Evolutionary conservation across 1,140 invertebrate species (phyloP).

Genomic region (Chelonus insularis): DNA sequence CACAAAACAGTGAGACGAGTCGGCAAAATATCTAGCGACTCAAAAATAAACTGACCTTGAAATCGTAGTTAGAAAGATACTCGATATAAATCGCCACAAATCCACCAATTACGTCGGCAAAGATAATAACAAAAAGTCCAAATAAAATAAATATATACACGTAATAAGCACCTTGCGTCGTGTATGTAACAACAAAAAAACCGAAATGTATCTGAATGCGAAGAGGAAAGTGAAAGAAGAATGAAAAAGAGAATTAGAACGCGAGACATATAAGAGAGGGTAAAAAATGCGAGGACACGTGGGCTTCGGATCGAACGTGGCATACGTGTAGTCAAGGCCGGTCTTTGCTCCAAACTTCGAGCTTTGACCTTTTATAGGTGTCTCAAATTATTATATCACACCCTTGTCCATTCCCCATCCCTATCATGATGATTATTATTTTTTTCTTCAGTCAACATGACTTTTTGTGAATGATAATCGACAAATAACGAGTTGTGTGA

Average conservation of each 20-base stretch:
- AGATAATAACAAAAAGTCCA: too few species aligned
- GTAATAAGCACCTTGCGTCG: neutral
- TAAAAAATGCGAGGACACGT: constrained; percentile 28
- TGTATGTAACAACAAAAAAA: too few species aligned
- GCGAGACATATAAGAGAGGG: constrained; percentile 11
- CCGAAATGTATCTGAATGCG: neutral
- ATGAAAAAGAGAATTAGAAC: constrained; percentile 16
- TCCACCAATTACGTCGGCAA: too few species aligned
- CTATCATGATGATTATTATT: too few species aligned
- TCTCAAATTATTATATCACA: constrained; percentile 34
- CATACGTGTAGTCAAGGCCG: constrained; percentile 33
- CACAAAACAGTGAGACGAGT: too few species aligned
- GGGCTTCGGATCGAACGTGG: constrained; percentile 33
- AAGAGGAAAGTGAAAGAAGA: constrained; percentile 3
- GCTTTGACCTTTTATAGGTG: constrained; percentile 30
- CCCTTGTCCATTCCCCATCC: constrained; percentile 10
- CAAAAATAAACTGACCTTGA: too few species aligned
- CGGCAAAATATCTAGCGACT: too few species aligned
- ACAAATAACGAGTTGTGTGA: too few species aligned
- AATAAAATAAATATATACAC: neutral
- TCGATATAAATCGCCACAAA: too few species aligned
- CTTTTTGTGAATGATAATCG: too few species aligned
- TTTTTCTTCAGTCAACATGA: neutral
- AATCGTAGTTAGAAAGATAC: too few species aligned
- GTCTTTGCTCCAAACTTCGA: constrained; percentile 31